Base-by-base conservation (phyloP, 2,888 invertebrate species). In the Dexiosoma caninum region DNA sequence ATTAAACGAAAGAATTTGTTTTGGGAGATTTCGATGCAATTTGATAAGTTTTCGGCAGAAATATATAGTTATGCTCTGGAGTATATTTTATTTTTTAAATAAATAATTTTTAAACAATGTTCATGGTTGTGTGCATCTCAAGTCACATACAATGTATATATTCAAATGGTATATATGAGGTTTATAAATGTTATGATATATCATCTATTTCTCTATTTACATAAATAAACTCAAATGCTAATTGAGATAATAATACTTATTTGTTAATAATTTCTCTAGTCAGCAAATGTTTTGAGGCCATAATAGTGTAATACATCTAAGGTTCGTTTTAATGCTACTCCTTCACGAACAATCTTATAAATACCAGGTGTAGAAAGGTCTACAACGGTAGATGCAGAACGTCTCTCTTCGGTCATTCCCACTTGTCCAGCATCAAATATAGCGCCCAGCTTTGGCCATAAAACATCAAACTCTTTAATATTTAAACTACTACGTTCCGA, bases 311-410 rank as follows among this genome's bases (percentile, higher is more conserved):
- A 90, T 83, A 92, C 89, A 16, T 88, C 85, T 35, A 92, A 84
- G 27, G 94, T 93, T 77, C 90, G 89, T 5, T 92, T 90, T 82
- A 91, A 92, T 0, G 93, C 94, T 83, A 95, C 93, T 14, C 98
- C 98, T 83, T 92, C 90, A 80, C 99, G 92, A 40, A 97, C 92
- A 78, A 99, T 93, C 83, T 91, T 92, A 89, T 93, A 99, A 82
- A 86, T 87, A 1, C 95, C 95, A 12, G 90, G 87, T 62, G 91
- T 88, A 0, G 96, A 95, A 78, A 99, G 92, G 91, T 99, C 98
- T 64, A 99, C 93, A 9, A 99, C 95, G 0, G 98, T 98, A 1
- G 98, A 98, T 0, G 97, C 98, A 9, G 93, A 92, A 66, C 97
- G 92, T 64, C 93, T 93, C 57, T 92, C 91, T 75, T 93, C 92